A percentile compares a stretch with the other conserved stretches of the same genome.
Conservation (phyloP, 2,888 invertebrate species). For the Plagodis dolabraria region DNA sequence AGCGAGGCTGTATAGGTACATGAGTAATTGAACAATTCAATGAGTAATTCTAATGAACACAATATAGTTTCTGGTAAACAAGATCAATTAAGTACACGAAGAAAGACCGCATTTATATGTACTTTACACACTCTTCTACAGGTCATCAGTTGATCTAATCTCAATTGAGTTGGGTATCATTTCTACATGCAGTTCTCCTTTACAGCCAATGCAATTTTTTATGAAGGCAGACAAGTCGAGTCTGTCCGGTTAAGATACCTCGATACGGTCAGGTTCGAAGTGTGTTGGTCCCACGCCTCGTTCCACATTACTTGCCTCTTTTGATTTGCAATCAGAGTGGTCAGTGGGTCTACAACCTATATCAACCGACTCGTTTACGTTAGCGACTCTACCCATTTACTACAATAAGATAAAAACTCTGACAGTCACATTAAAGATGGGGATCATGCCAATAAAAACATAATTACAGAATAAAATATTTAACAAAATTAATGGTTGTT, state of each 20-base stretch:
- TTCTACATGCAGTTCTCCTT: conserved; percentile 61
- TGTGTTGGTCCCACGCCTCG: conserved; percentile 73
- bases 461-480: conserved; percentile 39
- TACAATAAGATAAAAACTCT: conserved; percentile 9
- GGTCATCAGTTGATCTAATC: conserved; percentile 42
- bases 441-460: conserved; percentile 14
- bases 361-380: conserved; percentile 41
- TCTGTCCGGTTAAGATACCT: conserved; percentile 81
- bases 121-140: conserved; percentile 24
- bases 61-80: conserved; percentile 58
- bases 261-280: conserved; percentile 79
- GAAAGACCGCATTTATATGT: conserved; percentile 36
- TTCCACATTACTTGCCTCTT: conserved; percentile 69
- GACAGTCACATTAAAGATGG: not conserved
- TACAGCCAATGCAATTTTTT: conserved; percentile 37
- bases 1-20: conserved; percentile 66
- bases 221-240: conserved; percentile 53
- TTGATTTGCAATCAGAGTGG: conserved; percentile 55
- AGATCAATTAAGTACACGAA: conserved; percentile 42
- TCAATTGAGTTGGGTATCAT: conserved; percentile 51
- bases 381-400: conserved; percentile 28
- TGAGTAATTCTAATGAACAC: conserved; percentile 75
- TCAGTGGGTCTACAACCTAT: conserved; percentile 49
- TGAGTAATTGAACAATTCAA: conserved; percentile 76
- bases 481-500: conserved; percentile 40